Conservation (phyloP, 2,888 invertebrate genomes). For the Diloba caeruleocephala region DNA sequence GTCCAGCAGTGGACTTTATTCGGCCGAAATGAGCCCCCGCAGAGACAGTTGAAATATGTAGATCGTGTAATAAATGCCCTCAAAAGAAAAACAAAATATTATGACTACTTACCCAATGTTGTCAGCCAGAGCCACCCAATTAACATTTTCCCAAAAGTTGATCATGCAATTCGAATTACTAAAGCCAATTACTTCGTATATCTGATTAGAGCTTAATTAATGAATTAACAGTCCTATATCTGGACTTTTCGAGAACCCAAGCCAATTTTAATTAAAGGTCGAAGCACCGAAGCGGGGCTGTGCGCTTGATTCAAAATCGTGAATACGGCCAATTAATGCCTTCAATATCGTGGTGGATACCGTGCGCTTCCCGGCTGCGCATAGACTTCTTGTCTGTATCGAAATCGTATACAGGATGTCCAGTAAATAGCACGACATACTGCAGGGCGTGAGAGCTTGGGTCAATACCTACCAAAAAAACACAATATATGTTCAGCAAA, state of each 20-base stretch:
- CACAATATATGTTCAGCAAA: too few species aligned
- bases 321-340: slow-evolving; percentile 25
- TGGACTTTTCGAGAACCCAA: slow-evolving; percentile 1
- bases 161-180: slow-evolving; percentile 21
- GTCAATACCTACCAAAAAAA: too few species aligned
- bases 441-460: too few species aligned
- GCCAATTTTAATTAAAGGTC: slow-evolving; percentile 27
- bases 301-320: slow-evolving; percentile 31
- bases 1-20: too few species aligned
- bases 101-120: slow-evolving; percentile 6
- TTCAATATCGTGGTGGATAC: slow-evolving; percentile 10
- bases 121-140: slow-evolving; percentile 8
- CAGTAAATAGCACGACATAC: too few species aligned
- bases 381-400: slow-evolving; percentile 8
- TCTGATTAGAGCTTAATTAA: slow-evolving; percentile 23
- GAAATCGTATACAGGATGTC: not conserved
- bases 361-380: not conserved
- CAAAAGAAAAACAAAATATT: slow-evolving; percentile 15
- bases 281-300: slow-evolving; percentile 3
- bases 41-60: too few species aligned
- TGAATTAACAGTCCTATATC: slow-evolving; percentile 25
- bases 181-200: slow-evolving; percentile 18
- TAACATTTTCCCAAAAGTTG: slow-evolving; percentile 35
- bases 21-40: too few species aligned
- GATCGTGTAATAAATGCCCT: not conserved